Evolutionary conservation across 2,888 invertebrate genomes (phyloP).

Genomic region (Cerastoderma edule): DNA sequence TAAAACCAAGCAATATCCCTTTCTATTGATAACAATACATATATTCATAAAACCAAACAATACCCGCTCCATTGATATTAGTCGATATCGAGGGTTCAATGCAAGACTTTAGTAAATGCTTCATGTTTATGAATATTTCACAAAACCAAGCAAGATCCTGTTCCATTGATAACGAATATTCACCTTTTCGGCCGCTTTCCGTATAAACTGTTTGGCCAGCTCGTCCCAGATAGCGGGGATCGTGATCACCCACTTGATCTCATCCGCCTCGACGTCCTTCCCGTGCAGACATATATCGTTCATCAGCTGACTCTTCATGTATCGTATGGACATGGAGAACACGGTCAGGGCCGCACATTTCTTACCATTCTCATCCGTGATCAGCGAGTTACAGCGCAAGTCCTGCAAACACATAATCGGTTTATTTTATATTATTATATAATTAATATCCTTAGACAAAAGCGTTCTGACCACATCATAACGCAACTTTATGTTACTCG

Average conservation of each 20-base stretch:
- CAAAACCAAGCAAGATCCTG: background rate
- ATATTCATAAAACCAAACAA: too few relatives aligned
- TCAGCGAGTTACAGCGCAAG: constrained; percentile 39
- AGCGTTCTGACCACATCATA: too few relatives aligned
- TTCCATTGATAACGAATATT: background rate
- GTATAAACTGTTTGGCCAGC: constrained; percentile 51
- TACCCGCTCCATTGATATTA: too few relatives aligned
- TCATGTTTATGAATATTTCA: too few relatives aligned
- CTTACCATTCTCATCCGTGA: constrained; percentile 54
- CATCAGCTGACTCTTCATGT: constrained; percentile 52
- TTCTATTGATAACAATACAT: too few relatives aligned
- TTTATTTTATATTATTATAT: background rate
- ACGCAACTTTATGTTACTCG: too few relatives aligned
- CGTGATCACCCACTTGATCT: constrained; percentile 55
- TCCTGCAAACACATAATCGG: constrained; percentile 31
- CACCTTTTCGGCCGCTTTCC: constrained; percentile 49
- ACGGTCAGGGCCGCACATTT: constrained; percentile 47
- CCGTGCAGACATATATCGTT: constrained; percentile 55
- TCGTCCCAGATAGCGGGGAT: constrained; percentile 50
- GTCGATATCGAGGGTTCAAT: too few relatives aligned
- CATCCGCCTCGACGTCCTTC: constrained; percentile 45
- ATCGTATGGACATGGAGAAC: constrained; percentile 50
- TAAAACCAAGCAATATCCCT: too few relatives aligned
- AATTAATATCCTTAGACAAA: too few relatives aligned
- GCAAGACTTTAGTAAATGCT: too few relatives aligned